Evolutionary conservation across 2,888 invertebrate genomes (phyloP).

Genomic region (Epirrhoe tristata): DNA sequence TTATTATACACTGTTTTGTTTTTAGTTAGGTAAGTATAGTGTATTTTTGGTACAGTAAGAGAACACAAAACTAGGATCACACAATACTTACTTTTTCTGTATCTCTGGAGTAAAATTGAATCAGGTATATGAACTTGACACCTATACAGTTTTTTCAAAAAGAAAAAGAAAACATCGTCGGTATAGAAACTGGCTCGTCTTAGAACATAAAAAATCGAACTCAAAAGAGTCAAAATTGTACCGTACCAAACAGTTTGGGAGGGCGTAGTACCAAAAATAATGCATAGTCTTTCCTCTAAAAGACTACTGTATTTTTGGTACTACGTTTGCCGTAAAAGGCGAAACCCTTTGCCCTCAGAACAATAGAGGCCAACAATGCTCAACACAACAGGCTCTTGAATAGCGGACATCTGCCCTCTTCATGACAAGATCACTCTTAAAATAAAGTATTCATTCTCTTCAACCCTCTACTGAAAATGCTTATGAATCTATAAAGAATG

Average conservation of each 20-base stretch:
- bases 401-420: slow-evolving; percentile 52
- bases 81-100: no score
- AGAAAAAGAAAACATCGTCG: no score
- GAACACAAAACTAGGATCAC: no score
- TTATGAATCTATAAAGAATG: neutral
- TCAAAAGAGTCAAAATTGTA: no score
- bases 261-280: no score
- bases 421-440: slow-evolving; percentile 37
- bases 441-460: slow-evolving; percentile 32
- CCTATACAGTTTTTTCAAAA: no score
- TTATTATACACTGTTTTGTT: neutral
- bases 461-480: neutral
- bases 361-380: slow-evolving; percentile 61
- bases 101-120: no score
- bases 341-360: slow-evolving; percentile 59
- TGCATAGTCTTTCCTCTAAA: neutral
- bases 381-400: slow-evolving; percentile 58
- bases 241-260: no score
- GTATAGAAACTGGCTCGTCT: no score
- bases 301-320: slow-evolving; percentile 5
- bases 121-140: no score
- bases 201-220: no score
- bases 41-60: neutral
- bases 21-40: slow-evolving; percentile 31
- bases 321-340: slow-evolving; percentile 55